phyloP scores from a whole-genome alignment of 2,888 invertebrate species.

The Meghimatium bilineatum region DNA sequence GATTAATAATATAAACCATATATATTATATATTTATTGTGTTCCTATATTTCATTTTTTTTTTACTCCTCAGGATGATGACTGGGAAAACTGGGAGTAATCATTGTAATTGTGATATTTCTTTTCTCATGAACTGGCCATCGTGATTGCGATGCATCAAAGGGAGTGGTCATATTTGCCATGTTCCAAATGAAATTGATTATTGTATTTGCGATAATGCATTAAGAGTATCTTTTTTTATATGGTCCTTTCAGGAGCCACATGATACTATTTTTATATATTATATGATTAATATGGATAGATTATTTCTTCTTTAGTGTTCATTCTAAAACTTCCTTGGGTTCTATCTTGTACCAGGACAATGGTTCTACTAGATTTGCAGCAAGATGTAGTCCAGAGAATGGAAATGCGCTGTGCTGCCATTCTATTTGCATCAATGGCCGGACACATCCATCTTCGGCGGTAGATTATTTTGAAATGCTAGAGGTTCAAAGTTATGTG shows the following conservation, averaged over 20 bases:
- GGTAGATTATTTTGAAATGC: too few relatives aligned
- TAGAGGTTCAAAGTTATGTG: too few relatives aligned
- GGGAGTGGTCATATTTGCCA: neutral
- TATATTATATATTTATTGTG: too few relatives aligned
- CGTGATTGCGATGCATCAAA: neutral
- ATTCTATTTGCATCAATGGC: too few relatives aligned
- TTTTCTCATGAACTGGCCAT: neutral
- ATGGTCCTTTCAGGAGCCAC: neutral
- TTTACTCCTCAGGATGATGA: slow-evolving; percentile 62
- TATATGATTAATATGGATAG: neutral
- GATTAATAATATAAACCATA: too few relatives aligned
- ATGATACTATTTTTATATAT: neutral
- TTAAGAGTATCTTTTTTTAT: neutral
- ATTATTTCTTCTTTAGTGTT: too few relatives aligned
- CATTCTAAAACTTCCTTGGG: too few relatives aligned
- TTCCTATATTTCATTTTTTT: neutral
- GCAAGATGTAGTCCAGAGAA: too few relatives aligned
- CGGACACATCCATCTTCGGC: too few relatives aligned
- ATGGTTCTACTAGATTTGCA: too few relatives aligned
- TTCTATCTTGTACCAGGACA: too few relatives aligned
- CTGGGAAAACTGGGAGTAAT: slow-evolving; percentile 71
- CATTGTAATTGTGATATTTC: neutral
- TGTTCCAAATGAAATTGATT: neutral
- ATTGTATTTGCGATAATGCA: neutral
- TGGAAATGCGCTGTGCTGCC: too few relatives aligned